These are phyloP conservation scores for Melipona quadrifasciata DNA, from an alignment of 1,140 invertebrate genomes.

Conservation along the genomic window DNA sequence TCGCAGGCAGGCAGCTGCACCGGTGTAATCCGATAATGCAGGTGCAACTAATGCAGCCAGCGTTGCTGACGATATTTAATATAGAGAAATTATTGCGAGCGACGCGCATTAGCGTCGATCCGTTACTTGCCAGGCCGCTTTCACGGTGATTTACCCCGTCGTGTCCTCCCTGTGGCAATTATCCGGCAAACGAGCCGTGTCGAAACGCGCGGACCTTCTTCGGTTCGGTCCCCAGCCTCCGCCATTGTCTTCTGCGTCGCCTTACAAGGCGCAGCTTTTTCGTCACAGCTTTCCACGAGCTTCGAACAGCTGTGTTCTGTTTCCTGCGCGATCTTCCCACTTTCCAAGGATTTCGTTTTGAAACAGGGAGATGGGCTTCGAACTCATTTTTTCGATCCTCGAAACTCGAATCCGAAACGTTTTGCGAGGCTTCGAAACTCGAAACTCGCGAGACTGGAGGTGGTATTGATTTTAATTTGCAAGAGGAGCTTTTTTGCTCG, in stretches of 20 bases:
- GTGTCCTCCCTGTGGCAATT: neutral
- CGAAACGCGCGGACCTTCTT: neutral
- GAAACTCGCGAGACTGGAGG: too few relatives aligned
- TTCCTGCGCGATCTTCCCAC: too few relatives aligned
- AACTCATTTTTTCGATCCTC: too few relatives aligned
- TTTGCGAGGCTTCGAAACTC: too few relatives aligned
- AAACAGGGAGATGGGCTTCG: too few relatives aligned
- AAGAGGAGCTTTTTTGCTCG: too few relatives aligned
- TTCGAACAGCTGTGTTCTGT: too few relatives aligned
- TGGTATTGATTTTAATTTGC: too few relatives aligned
- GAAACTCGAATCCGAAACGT: too few relatives aligned
- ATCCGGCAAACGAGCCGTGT: constrained; percentile 3
- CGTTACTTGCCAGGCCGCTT: constrained; percentile 11
- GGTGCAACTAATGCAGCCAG: constrained; percentile 58
- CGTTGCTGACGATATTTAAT: constrained; percentile 62
- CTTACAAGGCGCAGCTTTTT: neutral
- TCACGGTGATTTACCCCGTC: neutral
- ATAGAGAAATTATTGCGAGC: constrained; percentile 61
- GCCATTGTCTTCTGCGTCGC: neutral
- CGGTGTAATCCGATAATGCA: constrained; percentile 71
- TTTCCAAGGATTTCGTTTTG: too few relatives aligned
- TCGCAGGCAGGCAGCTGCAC: constrained; percentile 57
- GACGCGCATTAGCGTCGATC: constrained; percentile 43
- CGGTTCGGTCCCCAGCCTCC: neutral
- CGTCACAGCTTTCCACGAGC: too few relatives aligned